Evolutionary conservation across 2,797 vertebrate genomes (phyloP).

Genomic region (Anomalospiza imberbis): DNA sequence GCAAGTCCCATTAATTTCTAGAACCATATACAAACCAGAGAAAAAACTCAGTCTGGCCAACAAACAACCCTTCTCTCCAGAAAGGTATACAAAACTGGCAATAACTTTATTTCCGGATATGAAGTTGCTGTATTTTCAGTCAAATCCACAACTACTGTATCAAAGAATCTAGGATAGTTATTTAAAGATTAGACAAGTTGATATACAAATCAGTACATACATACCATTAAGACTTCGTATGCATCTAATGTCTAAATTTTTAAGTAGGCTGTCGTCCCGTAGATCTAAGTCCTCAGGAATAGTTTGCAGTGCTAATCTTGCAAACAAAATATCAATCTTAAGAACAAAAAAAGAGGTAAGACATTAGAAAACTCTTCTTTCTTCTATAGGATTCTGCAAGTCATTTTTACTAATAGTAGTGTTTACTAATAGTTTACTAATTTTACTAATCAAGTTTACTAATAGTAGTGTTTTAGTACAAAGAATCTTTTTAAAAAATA

Average conservation of each 20-base stretch:
- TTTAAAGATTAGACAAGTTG: background rate
- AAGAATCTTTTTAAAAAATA: background rate
- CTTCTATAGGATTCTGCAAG: background rate
- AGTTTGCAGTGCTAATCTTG: constrained; percentile 82
- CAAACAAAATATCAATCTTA: constrained; percentile 91
- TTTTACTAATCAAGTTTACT: background rate
- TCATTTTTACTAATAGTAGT: background rate
- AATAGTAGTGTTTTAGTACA: background rate
- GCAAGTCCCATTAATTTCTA: background rate
- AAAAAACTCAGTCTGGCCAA: background rate
- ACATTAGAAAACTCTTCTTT: background rate
- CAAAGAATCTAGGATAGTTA: background rate
- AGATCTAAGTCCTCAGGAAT: constrained; percentile 87
- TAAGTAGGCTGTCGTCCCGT: constrained; percentile 83
- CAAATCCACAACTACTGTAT: background rate
- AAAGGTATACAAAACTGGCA: background rate
- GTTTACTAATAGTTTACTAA: too few relatives aligned
- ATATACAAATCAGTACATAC: constrained; percentile 1
- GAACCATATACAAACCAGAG: background rate
- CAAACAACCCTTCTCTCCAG: background rate
- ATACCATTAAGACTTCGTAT: constrained; percentile 89
- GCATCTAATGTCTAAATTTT: constrained; percentile 85
- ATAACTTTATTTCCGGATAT: background rate
- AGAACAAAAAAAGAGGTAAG: background rate
- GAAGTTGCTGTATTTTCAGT: background rate